Evolutionary conservation across 1,140 invertebrate genomes (phyloP).

Genomic region (Teleopsis dalmanni): DNA sequence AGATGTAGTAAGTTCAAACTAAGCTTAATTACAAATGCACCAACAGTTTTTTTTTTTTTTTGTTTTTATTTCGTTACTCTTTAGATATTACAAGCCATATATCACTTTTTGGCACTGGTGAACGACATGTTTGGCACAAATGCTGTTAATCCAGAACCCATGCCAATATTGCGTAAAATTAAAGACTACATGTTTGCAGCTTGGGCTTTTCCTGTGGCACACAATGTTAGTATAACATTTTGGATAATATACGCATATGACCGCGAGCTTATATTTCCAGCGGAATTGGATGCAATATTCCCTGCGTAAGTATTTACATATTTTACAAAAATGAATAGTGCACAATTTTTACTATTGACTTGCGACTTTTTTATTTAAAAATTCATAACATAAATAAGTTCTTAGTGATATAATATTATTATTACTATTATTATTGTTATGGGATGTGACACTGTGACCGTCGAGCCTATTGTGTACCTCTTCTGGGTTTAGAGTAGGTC

Average conservation of each 20-base stretch:
- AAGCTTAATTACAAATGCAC: neutral
- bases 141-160: conserved; percentile 10
- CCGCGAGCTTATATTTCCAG: conserved; percentile 36
- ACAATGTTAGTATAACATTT: conserved; percentile 32
- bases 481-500: too few relatives aligned
- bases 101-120: conserved; percentile 26
- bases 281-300: conserved; percentile 27
- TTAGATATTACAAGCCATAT: conserved; percentile 26
- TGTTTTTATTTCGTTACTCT: neutral
- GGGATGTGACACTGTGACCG: too few relatives aligned
- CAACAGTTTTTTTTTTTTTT: neutral
- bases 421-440: too few relatives aligned
- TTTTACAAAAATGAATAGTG: too few relatives aligned
- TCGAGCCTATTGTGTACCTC: too few relatives aligned
- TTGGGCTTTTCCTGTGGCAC: conserved; percentile 32
- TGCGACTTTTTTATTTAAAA: too few relatives aligned
- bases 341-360: neutral
- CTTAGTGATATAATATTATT: too few relatives aligned
- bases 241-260: conserved; percentile 35
- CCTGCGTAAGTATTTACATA: conserved; percentile 18
- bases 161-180: conserved; percentile 18
- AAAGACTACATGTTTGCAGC: conserved; percentile 32
- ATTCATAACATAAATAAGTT: too few relatives aligned
- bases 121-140: conserved; percentile 31
- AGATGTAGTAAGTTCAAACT: conserved; percentile 17